Base-by-base conservation (phyloP, 2,113 vertebrate species). In the Recurvirostra avosetta region DNA sequence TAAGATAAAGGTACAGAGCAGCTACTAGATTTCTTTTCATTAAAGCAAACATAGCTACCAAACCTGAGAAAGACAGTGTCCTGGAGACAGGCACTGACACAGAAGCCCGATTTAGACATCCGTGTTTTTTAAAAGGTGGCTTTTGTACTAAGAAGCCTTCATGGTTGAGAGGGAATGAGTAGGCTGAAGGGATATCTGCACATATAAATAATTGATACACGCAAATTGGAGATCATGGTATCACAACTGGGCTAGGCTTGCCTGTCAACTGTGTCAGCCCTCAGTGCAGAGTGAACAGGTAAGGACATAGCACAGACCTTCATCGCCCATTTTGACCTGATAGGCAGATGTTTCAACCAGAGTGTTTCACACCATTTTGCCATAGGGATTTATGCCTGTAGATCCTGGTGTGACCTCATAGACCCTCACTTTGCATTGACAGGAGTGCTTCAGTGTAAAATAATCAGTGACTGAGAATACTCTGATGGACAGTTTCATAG, bases 1-100 rank as follows among this genome's bases (percentile, higher is more conserved):
- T 36, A 58, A 93, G 94, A 94, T 90, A 97, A 95, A 50, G 55
- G n/a, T 22, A 63, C 23, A 41, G 43, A 94, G 23, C 26, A 84
- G 63, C 55, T 71, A 63, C 23, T 50, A 47, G 23, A 36, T 88
- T 83, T 77, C 29, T 81, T 78, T 79, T 41, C 59, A 30, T 77
- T 93, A 71, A 70, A 74, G 45, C 3, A 91, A 88, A 59, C 45
- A 26, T 26, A 73, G 36, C 27, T 75, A 55, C 26, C 45, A 88
- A 75, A 75, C 5, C 19, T 27, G 47, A 68, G 74, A 78, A 74
- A n/a, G n/a, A n/a, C 47, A 7, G 3, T 26, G 18, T 67, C 9
- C 16, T 61, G 61, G 65, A 52, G 22, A 73, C 41, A 67, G 38
- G 4, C n/a, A 17, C 12, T 43, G 26, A 40, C 47, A 67, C 20